Evolutionary conservation across 2,113 vertebrate species (phyloP).

Genomic region (Opisthocomus hoazin): DNA sequence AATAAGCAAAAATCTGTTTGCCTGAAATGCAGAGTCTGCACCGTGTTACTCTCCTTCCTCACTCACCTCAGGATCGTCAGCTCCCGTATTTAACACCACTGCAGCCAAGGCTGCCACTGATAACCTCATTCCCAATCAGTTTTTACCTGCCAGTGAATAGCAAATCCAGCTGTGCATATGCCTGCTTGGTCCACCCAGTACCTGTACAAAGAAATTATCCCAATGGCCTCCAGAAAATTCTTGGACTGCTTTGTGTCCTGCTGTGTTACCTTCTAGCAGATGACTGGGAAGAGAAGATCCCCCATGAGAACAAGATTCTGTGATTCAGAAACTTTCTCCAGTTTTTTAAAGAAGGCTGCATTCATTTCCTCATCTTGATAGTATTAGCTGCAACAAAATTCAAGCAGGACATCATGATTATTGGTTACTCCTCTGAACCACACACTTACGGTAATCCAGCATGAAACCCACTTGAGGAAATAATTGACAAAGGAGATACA

Average conservation of each 20-base stretch:
- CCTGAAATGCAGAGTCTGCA: neutral
- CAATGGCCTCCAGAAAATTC: neutral
- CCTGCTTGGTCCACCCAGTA: neutral
- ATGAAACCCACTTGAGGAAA: neutral
- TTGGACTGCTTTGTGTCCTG: neutral
- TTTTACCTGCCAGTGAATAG: neutral
- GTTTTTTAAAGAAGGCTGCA: neutral
- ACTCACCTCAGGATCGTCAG: neutral
- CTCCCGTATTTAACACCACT: neutral
- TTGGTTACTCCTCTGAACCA: neutral
- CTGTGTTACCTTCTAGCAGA: neutral
- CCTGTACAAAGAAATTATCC: neutral
- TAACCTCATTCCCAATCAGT: neutral
- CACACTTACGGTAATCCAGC: fast-evolving
- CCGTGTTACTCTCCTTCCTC: neutral
- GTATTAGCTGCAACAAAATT: neutral
- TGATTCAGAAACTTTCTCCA: neutral
- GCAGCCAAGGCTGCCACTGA: neutral
- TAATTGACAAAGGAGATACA: neutral
- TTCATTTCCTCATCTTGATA: neutral
- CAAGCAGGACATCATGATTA: neutral
- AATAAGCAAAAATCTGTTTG: neutral
- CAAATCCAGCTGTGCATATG: neutral
- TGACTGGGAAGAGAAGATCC: neutral
- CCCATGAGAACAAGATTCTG: neutral